Evolutionary conservation across 2,888 invertebrate species (phyloP).

Genomic region (Cephonodes hylas): DNA sequence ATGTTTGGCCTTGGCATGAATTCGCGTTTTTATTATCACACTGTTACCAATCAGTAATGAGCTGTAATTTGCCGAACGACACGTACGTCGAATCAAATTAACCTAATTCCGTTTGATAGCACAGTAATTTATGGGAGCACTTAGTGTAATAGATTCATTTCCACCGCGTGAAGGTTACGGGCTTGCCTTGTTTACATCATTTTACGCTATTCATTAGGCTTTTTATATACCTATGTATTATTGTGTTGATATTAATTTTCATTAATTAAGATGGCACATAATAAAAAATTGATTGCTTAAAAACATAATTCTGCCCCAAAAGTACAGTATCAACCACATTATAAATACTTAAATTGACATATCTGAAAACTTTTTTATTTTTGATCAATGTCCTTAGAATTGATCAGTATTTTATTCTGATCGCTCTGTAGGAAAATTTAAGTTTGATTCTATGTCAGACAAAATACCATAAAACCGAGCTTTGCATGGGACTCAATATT

Average conservation of each 20-base stretch:
- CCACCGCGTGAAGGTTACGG: background rate
- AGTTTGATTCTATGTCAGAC: too few relatives aligned
- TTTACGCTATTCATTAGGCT: too few relatives aligned
- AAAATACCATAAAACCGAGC: too few relatives aligned
- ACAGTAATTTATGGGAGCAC: background rate
- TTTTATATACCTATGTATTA: too few relatives aligned
- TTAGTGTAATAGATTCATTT: background rate
- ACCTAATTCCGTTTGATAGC: background rate
- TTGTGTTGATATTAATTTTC: too few relatives aligned
- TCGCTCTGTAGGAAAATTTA: background rate
- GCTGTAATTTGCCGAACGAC: background rate
- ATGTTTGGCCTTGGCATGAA: background rate
- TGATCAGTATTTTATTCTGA: background rate
- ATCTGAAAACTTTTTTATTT: too few relatives aligned
- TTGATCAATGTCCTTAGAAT: too few relatives aligned
- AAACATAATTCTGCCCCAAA: too few relatives aligned
- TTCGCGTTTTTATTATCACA: background rate
- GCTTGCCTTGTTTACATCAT: background rate
- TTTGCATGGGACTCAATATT: background rate
- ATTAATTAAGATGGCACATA: too few relatives aligned
- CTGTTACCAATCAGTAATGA: background rate
- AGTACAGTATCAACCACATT: too few relatives aligned
- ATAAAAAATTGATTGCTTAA: too few relatives aligned
- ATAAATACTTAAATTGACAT: too few relatives aligned
- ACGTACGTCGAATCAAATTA: background rate